Conservation (phyloP, 2,888 invertebrate species). For the Amaurobius ferox region DNA sequence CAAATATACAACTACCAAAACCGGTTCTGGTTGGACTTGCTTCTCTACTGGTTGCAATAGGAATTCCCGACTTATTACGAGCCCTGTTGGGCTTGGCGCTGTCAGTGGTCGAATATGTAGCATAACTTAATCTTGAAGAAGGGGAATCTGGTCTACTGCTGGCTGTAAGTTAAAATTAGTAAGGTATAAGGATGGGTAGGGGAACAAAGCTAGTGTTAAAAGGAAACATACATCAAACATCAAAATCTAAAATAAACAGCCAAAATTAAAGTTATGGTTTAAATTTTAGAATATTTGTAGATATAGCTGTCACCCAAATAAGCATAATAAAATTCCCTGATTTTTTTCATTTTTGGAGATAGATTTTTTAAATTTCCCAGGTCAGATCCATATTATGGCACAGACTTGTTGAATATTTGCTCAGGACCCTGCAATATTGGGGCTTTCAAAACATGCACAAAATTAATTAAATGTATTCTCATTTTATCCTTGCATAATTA, state of each 20-base stretch:
- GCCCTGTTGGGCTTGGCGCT: slow-evolving; percentile 74
- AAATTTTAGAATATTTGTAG: too few species aligned
- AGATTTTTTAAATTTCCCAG: too few species aligned
- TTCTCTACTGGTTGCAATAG: slow-evolving; percentile 79
- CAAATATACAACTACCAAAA: slow-evolving; percentile 67
- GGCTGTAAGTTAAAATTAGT: slow-evolving; percentile 81
- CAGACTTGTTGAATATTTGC: too few species aligned
- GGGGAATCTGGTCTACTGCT: slow-evolving; percentile 96
- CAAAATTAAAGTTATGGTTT: too few species aligned
- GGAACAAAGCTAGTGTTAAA: not conserved
- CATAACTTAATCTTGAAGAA: slow-evolving; percentile 88
- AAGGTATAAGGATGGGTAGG: slow-evolving; percentile 5
- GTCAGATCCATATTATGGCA: too few species aligned
- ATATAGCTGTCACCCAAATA: too few species aligned
- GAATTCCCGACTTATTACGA: slow-evolving; percentile 76
- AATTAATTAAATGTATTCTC: too few species aligned
- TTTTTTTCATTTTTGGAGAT: too few species aligned
- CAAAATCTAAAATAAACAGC: not conserved
- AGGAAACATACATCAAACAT: not conserved
- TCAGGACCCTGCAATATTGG: too few species aligned
- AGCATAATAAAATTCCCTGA: too few species aligned
- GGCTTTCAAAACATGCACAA: too few species aligned
- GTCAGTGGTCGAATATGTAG: slow-evolving; percentile 80
- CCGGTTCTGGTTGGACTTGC: slow-evolving; percentile 77
- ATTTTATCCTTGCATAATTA: too few species aligned